Conservation (phyloP, 2,797 vertebrate genomes). For the Agapornis canus region DNA sequence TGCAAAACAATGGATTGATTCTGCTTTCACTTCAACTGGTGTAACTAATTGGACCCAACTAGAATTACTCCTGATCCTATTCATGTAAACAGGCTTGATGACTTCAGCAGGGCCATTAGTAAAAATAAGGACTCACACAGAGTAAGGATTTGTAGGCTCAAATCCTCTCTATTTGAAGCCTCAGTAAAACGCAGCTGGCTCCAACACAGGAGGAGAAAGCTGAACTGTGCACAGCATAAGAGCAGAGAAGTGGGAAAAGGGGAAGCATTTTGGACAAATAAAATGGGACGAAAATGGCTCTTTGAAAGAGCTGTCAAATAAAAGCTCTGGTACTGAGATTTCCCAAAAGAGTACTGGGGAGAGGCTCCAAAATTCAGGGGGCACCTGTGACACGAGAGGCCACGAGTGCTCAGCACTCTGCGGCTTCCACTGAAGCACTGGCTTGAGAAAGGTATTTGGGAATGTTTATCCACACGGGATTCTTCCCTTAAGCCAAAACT, state of each 20-base stretch:
- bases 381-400: accelerated
- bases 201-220: background rate
- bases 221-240: background rate
- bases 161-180: slow-evolving; percentile 46
- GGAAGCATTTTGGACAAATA: background rate
- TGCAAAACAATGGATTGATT: slow-evolving; percentile 45
- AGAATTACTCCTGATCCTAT: slow-evolving; percentile 63
- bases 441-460: background rate
- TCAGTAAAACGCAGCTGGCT: slow-evolving; percentile 30
- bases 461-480: background rate
- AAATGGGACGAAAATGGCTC: background rate
- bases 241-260: background rate
- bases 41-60: slow-evolving; percentile 61
- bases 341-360: background rate
- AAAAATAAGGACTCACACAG: slow-evolving; percentile 61
- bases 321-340: background rate
- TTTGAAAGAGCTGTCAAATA: background rate
- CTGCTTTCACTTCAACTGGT: slow-evolving; percentile 43
- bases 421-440: accelerated
- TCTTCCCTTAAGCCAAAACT: background rate
- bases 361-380: background rate
- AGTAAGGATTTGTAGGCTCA: slow-evolving; percentile 51
- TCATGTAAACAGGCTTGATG: slow-evolving; percentile 61
- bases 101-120: slow-evolving; percentile 55
- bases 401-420: background rate